A percentile compares a stretch with the other conserved stretches of the same genome.
Evolutionary conservation across 2,113 vertebrate genomes (phyloP).

Genomic region (Lasiurus cinereus): DNA sequence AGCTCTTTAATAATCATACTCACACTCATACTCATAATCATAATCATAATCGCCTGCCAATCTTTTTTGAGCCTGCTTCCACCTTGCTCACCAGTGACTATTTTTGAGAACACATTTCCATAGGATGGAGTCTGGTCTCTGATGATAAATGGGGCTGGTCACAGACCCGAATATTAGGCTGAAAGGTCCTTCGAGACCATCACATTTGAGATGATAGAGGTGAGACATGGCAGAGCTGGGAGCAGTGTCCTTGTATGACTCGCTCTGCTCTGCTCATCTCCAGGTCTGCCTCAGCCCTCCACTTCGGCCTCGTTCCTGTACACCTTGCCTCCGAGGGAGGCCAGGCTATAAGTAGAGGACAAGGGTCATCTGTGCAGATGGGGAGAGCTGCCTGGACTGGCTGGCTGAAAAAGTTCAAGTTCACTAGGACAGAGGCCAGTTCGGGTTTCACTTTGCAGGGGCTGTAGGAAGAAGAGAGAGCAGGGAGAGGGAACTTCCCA

Average conservation of each 20-base stretch:
- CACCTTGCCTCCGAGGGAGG: background rate
- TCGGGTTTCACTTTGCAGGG: conserved; percentile 61
- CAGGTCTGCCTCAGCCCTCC: background rate
- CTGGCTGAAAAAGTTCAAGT: conserved; percentile 57
- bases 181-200: background rate
- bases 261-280: background rate
- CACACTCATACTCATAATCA: background rate
- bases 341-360: background rate
- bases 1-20: background rate
- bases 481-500: background rate
- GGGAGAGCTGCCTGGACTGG: background rate
- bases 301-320: background rate
- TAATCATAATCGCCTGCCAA: no score
- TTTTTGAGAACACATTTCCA: background rate
- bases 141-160: background rate
- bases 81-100: background rate
- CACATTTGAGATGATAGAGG: background rate
- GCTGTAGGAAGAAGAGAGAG: background rate
- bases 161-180: background rate
- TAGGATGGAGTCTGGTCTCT: background rate
- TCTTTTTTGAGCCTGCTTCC: background rate
- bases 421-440: background rate
- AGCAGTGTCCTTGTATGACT: background rate
- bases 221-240: background rate
- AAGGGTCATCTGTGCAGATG: background rate